A percentile compares a stretch with the other conserved stretches of the same genome.
phyloP scores from a whole-genome alignment of 2,888 invertebrate species.

The Alitta virens region DNA sequence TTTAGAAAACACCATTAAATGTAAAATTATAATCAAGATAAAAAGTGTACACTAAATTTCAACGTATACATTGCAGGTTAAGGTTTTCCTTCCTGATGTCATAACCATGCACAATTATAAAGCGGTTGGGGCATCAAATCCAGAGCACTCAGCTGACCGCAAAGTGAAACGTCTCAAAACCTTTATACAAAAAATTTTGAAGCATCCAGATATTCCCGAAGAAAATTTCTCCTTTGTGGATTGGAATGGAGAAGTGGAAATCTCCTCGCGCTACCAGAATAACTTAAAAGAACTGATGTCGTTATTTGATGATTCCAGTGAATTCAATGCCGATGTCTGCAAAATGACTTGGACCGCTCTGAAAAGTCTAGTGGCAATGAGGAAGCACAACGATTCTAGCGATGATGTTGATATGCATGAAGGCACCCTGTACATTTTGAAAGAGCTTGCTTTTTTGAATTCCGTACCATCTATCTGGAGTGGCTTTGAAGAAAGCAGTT shows the following conservation, averaged over 20 bases:
- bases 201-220: not conserved
- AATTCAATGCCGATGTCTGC: not conserved
- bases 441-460: slow-evolving; percentile 2
- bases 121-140: not conserved
- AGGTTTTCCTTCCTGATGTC: slow-evolving; percentile 1
- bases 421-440: not conserved
- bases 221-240: not conserved
- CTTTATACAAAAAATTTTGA: not conserved
- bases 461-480: not conserved
- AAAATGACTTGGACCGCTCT: not conserved
- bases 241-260: slow-evolving; percentile 2
- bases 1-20: no score
- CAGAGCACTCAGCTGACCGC: not conserved
- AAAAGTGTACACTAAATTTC: no score
- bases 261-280: not conserved
- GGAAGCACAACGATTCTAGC: not conserved
- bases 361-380: not conserved
- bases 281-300: not conserved
- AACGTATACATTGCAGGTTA: no score
- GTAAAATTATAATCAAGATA: no score
- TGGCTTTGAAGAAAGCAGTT: not conserved
- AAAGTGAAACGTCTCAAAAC: not conserved
- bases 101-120: not conserved
- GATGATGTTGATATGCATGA: not conserved
- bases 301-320: not conserved